Evolutionary conservation across 1,140 invertebrate species (phyloP).

Genomic region (Globodera rostochiensis): DNA sequence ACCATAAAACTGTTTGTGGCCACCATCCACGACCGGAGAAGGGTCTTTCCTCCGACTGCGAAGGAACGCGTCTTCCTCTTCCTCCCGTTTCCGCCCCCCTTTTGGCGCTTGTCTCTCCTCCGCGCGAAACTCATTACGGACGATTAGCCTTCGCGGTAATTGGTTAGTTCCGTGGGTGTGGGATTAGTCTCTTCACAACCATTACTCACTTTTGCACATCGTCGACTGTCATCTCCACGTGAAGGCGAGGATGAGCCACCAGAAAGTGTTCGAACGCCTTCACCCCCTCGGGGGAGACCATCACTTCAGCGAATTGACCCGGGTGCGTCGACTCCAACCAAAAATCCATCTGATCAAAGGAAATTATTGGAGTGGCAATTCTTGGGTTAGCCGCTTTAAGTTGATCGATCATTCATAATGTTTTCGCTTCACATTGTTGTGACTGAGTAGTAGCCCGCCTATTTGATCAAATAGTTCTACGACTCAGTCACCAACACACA

Average conservation of each 20-base stretch:
- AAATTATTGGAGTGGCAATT: neutral
- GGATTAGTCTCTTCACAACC: neutral
- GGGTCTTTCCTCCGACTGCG: constrained; percentile 13
- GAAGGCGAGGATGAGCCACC: constrained; percentile 39
- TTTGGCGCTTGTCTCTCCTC: constrained; percentile 15
- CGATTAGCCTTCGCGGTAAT: constrained; percentile 3
- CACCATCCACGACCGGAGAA: neutral
- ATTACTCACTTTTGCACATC: constrained; percentile 57
- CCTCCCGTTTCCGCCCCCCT: constrained; percentile 7
- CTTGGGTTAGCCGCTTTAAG: constrained; percentile 7
- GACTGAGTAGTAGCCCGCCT: no score
- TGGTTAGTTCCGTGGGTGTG: neutral
- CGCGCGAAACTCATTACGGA: constrained; percentile 9
- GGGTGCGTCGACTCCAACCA: constrained; percentile 53
- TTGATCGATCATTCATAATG: neutral
- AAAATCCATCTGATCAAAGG: constrained; percentile 54
- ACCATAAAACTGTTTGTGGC: constrained; percentile 8
- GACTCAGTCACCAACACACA: no score
- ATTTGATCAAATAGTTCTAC: no score
- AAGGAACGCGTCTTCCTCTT: constrained; percentile 1
- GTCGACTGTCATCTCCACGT: constrained; percentile 50
- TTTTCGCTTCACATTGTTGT: no score
- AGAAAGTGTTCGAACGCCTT: constrained; percentile 44
- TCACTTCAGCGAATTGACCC: constrained; percentile 57
- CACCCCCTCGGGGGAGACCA: constrained; percentile 46